Evolutionary conservation across 2,797 vertebrate genomes (phyloP), one percentile per base, ranked within the genome.

Genomic region (Micromesistius poutassou): DNA sequence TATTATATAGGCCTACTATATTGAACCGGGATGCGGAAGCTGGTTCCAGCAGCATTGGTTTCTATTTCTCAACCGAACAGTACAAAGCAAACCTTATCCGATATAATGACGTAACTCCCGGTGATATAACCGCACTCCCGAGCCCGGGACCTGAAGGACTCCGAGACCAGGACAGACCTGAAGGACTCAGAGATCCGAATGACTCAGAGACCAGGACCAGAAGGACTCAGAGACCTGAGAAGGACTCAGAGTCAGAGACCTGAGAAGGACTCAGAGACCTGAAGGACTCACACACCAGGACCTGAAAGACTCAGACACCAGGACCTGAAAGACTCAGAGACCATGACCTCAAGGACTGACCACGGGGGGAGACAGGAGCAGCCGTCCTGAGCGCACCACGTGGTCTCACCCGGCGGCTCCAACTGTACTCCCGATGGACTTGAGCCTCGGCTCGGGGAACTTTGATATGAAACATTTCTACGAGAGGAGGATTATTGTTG

Each of bases 61-160:
- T 92, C 90, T 84, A 84, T 91, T 90, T 91, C 88, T 82, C 84
- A 84, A 88, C 84, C 4, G 87, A 87, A 80, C 86, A 70, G 81
- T 78, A 82, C 81, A 86, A 81, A 85, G 89, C 85, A 91, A 87
- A 89, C 89, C 85, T 85, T 88, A 91, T 88, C 91, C 87, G 84
- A 76, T 84, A 86, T 74, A 86, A 78, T 93, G 93, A 90, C 93
- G 87, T 92, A 94, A 94, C 77, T 81, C 81, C 35, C 86, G 89
- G 89, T 94, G 93, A 94, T 91, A 92, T 94, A 93, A 94, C 87
- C 85, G 79, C 66, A 78, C 83, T 66, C 80, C 80, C 4, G 31
- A 66, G 76, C 78, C 86, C n/a, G 82, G 88, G 88, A 89, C 86
- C 42, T 85, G 55, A 78, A 76, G 86, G 78, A 83, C 81, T 74